Evolutionary conservation across 2,113 vertebrate species (phyloP), one percentile per base, ranked within the genome.

Genomic region (Mesoclemmys tuberculata): DNA sequence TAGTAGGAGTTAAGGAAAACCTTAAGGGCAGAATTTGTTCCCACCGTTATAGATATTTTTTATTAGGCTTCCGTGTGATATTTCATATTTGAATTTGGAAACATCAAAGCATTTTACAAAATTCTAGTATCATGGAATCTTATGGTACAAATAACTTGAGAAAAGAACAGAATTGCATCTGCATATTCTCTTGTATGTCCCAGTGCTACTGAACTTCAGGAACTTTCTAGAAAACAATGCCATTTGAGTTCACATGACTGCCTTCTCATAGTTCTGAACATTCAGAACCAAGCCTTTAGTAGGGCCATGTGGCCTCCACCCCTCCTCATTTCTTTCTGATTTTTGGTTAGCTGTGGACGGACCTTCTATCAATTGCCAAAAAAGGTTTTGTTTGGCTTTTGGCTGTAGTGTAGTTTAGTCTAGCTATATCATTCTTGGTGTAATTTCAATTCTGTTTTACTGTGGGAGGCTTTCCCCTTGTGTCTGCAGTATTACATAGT

Each of bases 211-310:
- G 27, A 93, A 54, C 38, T 87, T 89, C 31, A 68, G 29, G 58
- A 61, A 55, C 5, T 48, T 24, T 16, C 10, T 87, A 61, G 58
- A 14, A 61, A 61, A 61, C 29, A 29, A 7, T 61, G 56, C 56
- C 56, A 58, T 4, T 29, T 61, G 27, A 27, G 58, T 89, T 46
- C 7, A 4, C 16, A 4, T 27, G 88, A 44, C 12, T 61, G 83
- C 88, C 54, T 68, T 90, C 85, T 94, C 52, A 24, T 61, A 89
- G 61, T 68, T 87, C 84, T 89, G 64, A 31, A 83, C 49, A 94
- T 19, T 35, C 29, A 12, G 31, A 78, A 78, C 64, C 55, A 86
- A 86, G 26, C 18, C 41, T 93, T 22, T 2, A 38, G 88, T 44
- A 87, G 91, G 51, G 26, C 83, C 93, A 35, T 78, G 22, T 84